A percentile compares a stretch with the other conserved stretches of the same genome.
Evolutionary conservation across 1,140 invertebrate species (phyloP).

Genomic region (Procambarus virginalis): DNA sequence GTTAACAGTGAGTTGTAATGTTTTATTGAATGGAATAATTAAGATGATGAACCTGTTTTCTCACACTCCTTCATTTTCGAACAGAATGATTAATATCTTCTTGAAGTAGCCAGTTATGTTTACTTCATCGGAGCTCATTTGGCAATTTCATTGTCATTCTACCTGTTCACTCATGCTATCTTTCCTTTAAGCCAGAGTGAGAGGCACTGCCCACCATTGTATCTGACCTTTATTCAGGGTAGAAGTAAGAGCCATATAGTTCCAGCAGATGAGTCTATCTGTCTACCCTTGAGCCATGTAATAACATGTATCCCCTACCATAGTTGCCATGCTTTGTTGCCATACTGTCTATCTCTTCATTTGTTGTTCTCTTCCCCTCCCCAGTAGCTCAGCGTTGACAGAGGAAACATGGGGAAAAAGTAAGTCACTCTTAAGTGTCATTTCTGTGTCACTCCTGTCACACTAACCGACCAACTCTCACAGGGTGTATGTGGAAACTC

Average conservation of each 20-base stretch:
- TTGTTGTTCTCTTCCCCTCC: conserved; percentile 49
- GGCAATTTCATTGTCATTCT: neutral
- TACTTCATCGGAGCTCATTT: neutral
- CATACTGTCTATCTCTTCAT: conserved; percentile 31
- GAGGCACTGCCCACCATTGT: no score
- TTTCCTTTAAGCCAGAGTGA: neutral
- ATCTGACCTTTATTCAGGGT: no score
- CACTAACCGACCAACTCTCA: neutral
- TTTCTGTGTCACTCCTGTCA: neutral
- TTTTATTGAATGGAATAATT: no score
- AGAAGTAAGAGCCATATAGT: neutral
- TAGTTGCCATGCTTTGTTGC: conserved; percentile 32
- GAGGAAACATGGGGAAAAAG: conserved; percentile 64
- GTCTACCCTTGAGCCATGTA: conserved; percentile 11
- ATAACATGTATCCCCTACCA: conserved; percentile 33
- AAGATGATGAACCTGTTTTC: neutral
- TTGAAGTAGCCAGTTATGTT: neutral
- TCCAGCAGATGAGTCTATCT: neutral
- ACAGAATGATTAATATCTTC: neutral
- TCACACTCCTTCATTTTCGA: neutral
- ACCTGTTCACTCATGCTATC: neutral
- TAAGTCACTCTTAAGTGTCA: conserved; percentile 34
- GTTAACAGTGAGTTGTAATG: no score
- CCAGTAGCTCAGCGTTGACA: conserved; percentile 60
- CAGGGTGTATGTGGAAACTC: neutral